A percentile compares a stretch with the other conserved stretches of the same genome.
Conservation (phyloP, 2,113 vertebrate genomes). For the Tenrec ecaudatus region DNA sequence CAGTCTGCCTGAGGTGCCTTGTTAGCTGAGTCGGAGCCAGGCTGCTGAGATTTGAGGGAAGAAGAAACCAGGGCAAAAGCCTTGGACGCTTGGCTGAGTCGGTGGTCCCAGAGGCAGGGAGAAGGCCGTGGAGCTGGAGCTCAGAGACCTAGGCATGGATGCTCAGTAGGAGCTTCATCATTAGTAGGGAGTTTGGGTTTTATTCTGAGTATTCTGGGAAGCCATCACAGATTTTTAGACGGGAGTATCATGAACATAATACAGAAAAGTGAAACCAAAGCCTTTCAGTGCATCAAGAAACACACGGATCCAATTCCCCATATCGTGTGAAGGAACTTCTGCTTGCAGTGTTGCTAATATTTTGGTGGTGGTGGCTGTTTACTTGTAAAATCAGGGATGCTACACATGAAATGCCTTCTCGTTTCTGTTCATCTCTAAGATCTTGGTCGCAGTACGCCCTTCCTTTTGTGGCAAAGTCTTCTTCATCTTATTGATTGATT, state of each 20-base stretch:
- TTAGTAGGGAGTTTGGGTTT: background rate
- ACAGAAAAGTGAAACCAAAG: background rate
- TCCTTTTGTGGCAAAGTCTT: background rate
- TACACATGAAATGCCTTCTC: background rate
- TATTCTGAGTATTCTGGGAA: background rate
- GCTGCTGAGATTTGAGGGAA: background rate
- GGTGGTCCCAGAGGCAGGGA: background rate
- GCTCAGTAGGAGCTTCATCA: background rate
- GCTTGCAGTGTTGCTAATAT: background rate
- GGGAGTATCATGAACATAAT: background rate
- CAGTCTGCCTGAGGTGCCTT: background rate
- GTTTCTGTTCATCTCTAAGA: background rate
- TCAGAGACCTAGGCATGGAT: background rate
- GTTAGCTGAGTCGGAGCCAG: background rate
- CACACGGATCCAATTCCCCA: background rate
- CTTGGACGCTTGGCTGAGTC: background rate
- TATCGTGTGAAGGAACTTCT: background rate
- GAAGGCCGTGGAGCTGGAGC: background rate
- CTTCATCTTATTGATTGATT: background rate
- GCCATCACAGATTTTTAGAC: background rate
- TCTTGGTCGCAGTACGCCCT: background rate
- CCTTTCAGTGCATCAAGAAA: conserved; percentile 1
- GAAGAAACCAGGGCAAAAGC: background rate
- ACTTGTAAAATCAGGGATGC: conserved; percentile 4
- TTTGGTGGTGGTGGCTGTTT: background rate